Conservation (phyloP, 2,797 vertebrate genomes). For the Philypnodon macrostomus region DNA sequence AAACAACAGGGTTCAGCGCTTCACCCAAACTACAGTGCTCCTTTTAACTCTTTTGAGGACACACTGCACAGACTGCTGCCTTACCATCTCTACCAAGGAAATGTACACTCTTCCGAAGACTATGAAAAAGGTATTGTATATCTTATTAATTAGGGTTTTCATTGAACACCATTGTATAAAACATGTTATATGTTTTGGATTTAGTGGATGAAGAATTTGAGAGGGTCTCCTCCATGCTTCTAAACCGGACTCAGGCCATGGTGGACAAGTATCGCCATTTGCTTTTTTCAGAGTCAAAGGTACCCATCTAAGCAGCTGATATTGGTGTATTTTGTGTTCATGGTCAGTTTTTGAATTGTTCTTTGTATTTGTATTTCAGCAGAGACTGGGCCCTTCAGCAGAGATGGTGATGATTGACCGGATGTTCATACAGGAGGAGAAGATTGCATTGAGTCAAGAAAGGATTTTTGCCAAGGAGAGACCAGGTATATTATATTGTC, state of each 20-base stretch:
- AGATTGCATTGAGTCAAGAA: constrained; percentile 85
- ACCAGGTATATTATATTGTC: constrained; percentile 84
- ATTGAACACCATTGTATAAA: too few species aligned
- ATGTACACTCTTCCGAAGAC: constrained; percentile 82
- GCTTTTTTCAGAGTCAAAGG: constrained; percentile 91
- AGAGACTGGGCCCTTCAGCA: constrained; percentile 91
- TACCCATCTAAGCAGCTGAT: constrained; percentile 63
- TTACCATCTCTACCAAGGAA: constrained; percentile 94
- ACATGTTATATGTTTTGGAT: constrained; percentile 5
- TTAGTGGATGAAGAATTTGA: constrained; percentile 94
- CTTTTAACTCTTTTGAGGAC: constrained; percentile 88
- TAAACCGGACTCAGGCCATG: constrained; percentile 93
- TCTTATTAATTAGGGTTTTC: background rate
- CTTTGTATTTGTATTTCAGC: constrained; percentile 54
- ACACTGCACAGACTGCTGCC: constrained; percentile 86
- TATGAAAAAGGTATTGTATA: constrained; percentile 79
- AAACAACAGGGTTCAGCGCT: constrained; percentile 91
- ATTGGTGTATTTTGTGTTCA: background rate
- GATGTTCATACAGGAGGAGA: constrained; percentile 97
- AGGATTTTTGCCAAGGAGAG: constrained; percentile 88
- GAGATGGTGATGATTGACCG: constrained; percentile 98
- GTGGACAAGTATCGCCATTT: constrained; percentile 92
- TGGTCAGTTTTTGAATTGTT: constrained; percentile 46
- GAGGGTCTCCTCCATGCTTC: constrained; percentile 86
- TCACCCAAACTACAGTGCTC: constrained; percentile 88